Evolutionary conservation across 2,113 vertebrate species (phyloP), one percentile per base, ranked within the genome.

Genomic region (Zonotrichia leucophrys): DNA sequence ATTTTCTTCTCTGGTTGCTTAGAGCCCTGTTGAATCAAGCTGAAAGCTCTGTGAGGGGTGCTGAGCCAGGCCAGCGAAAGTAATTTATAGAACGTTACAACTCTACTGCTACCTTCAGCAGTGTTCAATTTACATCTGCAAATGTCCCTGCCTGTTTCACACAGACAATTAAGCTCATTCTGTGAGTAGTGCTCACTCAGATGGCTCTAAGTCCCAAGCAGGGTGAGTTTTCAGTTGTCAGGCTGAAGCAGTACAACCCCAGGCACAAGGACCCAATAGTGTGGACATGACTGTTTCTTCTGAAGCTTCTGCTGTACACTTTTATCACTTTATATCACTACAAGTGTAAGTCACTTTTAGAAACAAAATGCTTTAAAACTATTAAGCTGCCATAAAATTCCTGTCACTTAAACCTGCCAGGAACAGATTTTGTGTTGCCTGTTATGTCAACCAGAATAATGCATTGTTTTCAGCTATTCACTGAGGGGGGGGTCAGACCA

Each of bases 1-100:
- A 93, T 96, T 94, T 95, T 94, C 91, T 95, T 92, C 89, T n/a
- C 63, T 88, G 90, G 93, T 96, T 95, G 94, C 91, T 96, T 96
- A 86, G 96, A 95, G 92, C 84, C 90, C 88, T 81, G 88, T 86
- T 96, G 93, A 95, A 96, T 94, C 52, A 75, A 94, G 58, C 80
- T 90, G 90, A 94, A 97, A 92, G 83, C 92, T 88, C 85, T 93
- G 85, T 64, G 70, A 94, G 83, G 76, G 83, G 67, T 79, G 46
- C 63, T 64, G 72, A 94, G 85, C 55, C 55, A 90, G 87, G 79
- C 64, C 83, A 64, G 56, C 0, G 4, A 93, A 95, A 95, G 83
- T 86, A 96, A 97, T 97, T 94, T 95, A 95, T 83, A 94, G 93
- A 88, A 95, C 6, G 3, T 88, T 96, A 91, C 87, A 95, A 87